These are phyloP conservation scores for Drosophila serrata DNA, from an alignment of 1,140 invertebrate species.

Conservation along the genomic window DNA sequence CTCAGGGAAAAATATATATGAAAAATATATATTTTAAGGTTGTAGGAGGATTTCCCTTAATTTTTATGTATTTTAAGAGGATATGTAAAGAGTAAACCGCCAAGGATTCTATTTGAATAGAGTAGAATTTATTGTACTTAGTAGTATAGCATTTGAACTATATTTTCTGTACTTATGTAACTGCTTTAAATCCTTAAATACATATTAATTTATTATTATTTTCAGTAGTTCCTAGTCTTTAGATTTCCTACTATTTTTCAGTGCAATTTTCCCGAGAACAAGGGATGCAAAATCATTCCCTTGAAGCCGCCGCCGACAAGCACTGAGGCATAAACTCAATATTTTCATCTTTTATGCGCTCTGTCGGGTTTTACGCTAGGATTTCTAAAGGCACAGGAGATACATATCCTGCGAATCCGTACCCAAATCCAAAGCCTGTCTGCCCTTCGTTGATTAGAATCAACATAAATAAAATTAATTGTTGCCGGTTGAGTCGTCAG, in stretches of 20 bases:
- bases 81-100: neutral
- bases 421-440: conserved; percentile 13
- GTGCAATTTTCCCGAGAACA: neutral
- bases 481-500: conserved; percentile 62
- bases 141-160: no score
- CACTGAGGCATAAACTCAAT: conserved; percentile 68
- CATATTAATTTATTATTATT: neutral
- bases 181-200: neutral
- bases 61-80: neutral
- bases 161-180: neutral
- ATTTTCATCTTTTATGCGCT: conserved; percentile 55
- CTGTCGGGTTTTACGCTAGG: conserved; percentile 24
- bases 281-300: conserved; percentile 16
- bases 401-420: conserved; percentile 22
- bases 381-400: conserved; percentile 21
- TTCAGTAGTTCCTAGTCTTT: neutral
- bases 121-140: no score
- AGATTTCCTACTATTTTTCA: conserved; percentile 2
- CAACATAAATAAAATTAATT: conserved; percentile 84
- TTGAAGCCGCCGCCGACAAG: conserved; percentile 24
- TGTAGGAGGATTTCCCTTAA: no score
- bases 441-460: conserved; percentile 73
- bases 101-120: no score
- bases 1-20: neutral
- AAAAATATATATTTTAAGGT: neutral